phyloP scores from a whole-genome alignment of 2,113 vertebrate species.

The Talpa occidentalis region DNA sequence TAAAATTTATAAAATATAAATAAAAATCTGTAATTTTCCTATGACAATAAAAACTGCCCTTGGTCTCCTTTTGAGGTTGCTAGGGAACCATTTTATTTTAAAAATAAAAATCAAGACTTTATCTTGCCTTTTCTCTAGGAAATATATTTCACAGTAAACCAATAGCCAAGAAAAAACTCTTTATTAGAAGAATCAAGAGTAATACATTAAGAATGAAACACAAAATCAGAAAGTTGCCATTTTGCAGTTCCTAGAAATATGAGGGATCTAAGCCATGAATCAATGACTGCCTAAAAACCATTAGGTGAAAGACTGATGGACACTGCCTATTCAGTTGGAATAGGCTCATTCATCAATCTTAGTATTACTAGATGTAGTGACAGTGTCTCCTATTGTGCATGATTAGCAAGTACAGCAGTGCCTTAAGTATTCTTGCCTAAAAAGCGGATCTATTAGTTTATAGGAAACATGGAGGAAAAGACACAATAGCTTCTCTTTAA shows the following conservation, averaged over 20 bases:
- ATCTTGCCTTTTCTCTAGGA: background rate
- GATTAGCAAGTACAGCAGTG: background rate
- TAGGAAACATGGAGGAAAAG: background rate
- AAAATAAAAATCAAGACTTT: constrained; percentile 21
- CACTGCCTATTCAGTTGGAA: background rate
- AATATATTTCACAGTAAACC: background rate
- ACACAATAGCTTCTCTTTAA: background rate
- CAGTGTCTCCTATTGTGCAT: background rate
- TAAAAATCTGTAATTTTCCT: background rate
- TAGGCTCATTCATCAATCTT: constrained; percentile 30
- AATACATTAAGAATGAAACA: constrained; percentile 23
- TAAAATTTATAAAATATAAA: background rate
- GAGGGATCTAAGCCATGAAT: constrained; percentile 12
- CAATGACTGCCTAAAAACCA: constrained; percentile 28
- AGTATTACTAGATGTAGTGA: background rate
- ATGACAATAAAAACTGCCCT: background rate
- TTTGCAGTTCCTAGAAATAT: constrained; percentile 30
- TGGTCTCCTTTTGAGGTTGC: background rate
- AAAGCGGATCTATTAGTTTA: background rate
- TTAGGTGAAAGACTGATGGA: background rate
- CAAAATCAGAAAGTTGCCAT: constrained; percentile 19
- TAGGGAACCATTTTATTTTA: background rate
- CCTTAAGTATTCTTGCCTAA: background rate
- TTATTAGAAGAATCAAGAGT: background rate
- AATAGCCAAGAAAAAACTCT: background rate